phyloP scores from a whole-genome alignment of 2,113 vertebrate species.

The Ceyx melanurus region DNA sequence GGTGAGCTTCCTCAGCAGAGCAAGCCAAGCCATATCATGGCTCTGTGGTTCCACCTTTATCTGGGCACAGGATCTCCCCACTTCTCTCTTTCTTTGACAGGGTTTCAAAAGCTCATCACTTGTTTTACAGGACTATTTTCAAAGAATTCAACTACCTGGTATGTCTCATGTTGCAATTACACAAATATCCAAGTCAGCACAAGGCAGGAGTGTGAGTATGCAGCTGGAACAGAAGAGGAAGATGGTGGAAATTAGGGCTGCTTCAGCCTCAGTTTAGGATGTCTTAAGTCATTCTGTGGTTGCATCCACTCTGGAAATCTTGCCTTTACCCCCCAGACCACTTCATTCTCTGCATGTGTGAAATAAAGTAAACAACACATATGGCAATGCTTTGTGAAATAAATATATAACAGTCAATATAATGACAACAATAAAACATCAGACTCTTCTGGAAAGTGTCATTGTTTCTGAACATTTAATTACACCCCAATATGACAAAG shows the following conservation, averaged over 20 bases:
- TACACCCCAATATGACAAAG: background rate
- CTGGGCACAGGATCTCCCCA: background rate
- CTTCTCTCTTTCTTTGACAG: background rate
- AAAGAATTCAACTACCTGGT: background rate
- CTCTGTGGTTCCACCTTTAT: background rate
- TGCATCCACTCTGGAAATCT: background rate
- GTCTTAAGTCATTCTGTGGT: background rate
- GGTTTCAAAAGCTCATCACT: background rate
- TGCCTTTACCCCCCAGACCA: background rate
- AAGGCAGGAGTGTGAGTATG: background rate
- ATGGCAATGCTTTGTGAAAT: background rate
- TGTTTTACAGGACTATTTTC: background rate
- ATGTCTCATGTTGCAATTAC: background rate
- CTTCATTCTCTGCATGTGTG: background rate
- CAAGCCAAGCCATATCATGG: fast-evolving
- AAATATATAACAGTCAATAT: background rate
- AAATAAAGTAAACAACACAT: background rate
- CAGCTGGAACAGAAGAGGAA: background rate
- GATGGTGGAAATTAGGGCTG: background rate
- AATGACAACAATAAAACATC: background rate
- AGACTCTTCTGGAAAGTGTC: background rate
- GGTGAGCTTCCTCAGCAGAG: background rate
- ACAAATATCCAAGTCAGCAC: background rate
- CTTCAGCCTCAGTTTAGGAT: background rate
- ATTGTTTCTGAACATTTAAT: background rate